Base-by-base conservation (phyloP, 2,888 invertebrate genomes). In the Chesias legatella region DNA sequence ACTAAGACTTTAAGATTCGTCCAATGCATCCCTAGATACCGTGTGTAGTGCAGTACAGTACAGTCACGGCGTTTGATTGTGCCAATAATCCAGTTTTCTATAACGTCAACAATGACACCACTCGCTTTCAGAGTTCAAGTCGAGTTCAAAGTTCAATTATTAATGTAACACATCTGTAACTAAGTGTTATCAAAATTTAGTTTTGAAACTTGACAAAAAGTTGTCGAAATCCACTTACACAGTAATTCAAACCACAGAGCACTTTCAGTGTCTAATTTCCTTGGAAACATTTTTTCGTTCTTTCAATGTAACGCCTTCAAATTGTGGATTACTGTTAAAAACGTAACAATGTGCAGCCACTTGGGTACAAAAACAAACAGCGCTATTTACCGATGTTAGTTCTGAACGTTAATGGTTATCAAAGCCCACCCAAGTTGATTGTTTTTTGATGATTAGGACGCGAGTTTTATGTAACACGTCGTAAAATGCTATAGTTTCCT, bases 371-470 rank as follows among this genome's bases (percentile, higher is more conserved):
- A 68, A 71, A 74, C 71, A 73, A 75, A 70, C 73, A 73, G 68
- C 57, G 64, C 38, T 43, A 62, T 73, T 74, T 74, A 71, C 73
- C 50, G 70, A 72, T 70, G 78, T 83, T 80, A 81, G 81, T 76
- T 62, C 56, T 63, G 82, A 56, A 85, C 83, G 60, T 70, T 77
- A 83, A 82, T 80, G 72, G 69, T 73, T 73, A 75, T 71, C 79
- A 68, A 73, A 67, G 84, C 64, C 85, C 86, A 85, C 86, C 86
- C 86, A 85, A 75, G 86, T 63, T 63, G 85, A 66, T 61, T 69
- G 69, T 33, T 45, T 38, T 42, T 45, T 26, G 36, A 30, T 23
- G 40, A 74, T 76, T 68, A 57, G 70, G 67, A 74, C 78, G 76
- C 73, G 75, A 74, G 65, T 65, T 74, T 73, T 64, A 73, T 74